A percentile compares a stretch with the other conserved stretches of the same genome.
Conservation (phyloP, 1,140 invertebrate species). For the Aphelenchoides avenae region DNA sequence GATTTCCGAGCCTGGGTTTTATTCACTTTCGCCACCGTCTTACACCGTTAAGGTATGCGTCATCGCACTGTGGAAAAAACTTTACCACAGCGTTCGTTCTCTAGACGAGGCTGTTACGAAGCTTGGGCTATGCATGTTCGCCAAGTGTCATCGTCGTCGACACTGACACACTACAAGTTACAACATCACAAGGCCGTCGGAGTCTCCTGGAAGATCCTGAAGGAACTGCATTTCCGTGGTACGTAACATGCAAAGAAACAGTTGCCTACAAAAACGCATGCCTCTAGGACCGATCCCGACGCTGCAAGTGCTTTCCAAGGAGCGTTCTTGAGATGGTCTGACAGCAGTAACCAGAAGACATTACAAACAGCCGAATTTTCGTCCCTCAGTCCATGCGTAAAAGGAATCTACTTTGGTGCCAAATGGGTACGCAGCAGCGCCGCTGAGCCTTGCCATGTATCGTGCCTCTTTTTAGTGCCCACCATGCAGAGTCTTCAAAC, state of each 20-base stretch:
- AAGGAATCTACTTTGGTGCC: slow-evolving; percentile 32
- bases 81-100: neutral
- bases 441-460: neutral
- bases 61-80: neutral
- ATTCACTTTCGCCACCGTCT: slow-evolving; percentile 10
- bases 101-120: slow-evolving; percentile 20
- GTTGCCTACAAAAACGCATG: neutral
- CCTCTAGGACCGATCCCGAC: slow-evolving; percentile 22
- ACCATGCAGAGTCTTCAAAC: slow-evolving; percentile 22
- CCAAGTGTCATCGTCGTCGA: slow-evolving; percentile 25
- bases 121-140: slow-evolving; percentile 13
- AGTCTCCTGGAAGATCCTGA: slow-evolving; percentile 3
- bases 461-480: slow-evolving; percentile 23
- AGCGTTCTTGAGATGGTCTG: slow-evolving; percentile 13
- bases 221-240: slow-evolving; percentile 11
- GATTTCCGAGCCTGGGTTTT: slow-evolving; percentile 5
- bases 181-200: slow-evolving; percentile 17
- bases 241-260: neutral
- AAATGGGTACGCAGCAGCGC: slow-evolving; percentile 31
- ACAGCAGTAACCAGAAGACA: neutral
- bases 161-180: slow-evolving; percentile 5
- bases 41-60: slow-evolving; percentile 19
- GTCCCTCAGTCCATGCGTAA: slow-evolving; percentile 12
- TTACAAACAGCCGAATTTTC: slow-evolving; percentile 11
- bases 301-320: slow-evolving; percentile 13